phyloP scores from a whole-genome alignment of 1,140 invertebrate species.

The Camponotus floridanus region DNA sequence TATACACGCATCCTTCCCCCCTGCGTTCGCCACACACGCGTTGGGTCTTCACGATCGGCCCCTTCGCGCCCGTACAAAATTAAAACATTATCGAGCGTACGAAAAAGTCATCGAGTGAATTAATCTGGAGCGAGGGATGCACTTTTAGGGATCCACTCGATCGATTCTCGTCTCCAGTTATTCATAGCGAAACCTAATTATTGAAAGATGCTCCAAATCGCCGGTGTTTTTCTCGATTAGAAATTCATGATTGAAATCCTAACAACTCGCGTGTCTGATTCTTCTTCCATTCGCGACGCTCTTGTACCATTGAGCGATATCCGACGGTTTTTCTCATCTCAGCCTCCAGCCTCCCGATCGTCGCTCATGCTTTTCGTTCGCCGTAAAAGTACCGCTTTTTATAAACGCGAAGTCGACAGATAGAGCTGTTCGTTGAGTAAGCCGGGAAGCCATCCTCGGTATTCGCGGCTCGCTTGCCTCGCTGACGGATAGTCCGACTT shows the following conservation, averaged over 20 bases:
- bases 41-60: constrained; percentile 21
- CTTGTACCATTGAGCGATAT: constrained; percentile 21
- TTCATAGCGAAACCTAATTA: background rate
- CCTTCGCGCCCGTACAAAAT: constrained; percentile 47
- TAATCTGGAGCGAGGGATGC: constrained; percentile 30
- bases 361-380: constrained; percentile 77
- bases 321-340: constrained; percentile 58
- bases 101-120: constrained; percentile 24
- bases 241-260: background rate
- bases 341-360: constrained; percentile 66
- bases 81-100: constrained; percentile 27
- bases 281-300: background rate
- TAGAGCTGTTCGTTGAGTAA: constrained; percentile 84
- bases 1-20: background rate
- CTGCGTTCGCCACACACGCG: background rate
- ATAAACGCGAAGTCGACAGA: constrained; percentile 77
- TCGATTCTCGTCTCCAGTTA: constrained; percentile 16
- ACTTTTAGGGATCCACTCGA: background rate
- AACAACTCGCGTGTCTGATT: background rate
- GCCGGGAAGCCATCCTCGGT: constrained; percentile 80
- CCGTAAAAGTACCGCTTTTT: constrained; percentile 81
- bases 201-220: background rate
- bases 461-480: constrained; percentile 80
- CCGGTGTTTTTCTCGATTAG: background rate
- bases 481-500: constrained; percentile 78